These are phyloP conservation scores for Atta cephalotes DNA, from an alignment of 1,140 invertebrate genomes.

Conservation along the genomic window DNA sequence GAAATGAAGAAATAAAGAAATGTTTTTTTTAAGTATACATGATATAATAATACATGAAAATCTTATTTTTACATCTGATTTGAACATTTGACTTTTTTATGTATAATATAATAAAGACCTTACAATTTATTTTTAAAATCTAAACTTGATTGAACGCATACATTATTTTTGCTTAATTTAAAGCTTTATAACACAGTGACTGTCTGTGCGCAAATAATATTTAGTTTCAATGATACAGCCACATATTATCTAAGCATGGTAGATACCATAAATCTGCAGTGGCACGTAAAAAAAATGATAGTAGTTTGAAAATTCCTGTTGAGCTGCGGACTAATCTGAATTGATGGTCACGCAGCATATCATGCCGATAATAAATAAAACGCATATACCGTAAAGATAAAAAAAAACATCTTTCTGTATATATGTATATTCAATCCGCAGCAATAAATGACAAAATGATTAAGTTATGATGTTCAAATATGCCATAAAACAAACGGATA, in stretches of 20 bases:
- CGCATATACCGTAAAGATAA: slow-evolving; percentile 45
- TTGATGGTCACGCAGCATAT: slow-evolving; percentile 65
- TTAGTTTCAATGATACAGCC: neutral
- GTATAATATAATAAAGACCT: neutral
- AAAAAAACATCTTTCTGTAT: neutral
- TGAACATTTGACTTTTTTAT: too few species aligned
- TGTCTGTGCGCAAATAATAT: slow-evolving; percentile 29
- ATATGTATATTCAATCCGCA: neutral
- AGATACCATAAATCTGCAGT: slow-evolving; percentile 36
- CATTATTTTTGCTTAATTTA: neutral
- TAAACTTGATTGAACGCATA: neutral
- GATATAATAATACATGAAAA: too few species aligned
- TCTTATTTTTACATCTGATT: too few species aligned
- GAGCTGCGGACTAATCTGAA: slow-evolving; percentile 69
- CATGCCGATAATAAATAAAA: slow-evolving; percentile 72
- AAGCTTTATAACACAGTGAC: too few species aligned
- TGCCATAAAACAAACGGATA: neutral
- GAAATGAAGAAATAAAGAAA: neutral
- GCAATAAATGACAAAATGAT: slow-evolving; percentile 28
- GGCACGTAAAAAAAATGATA: slow-evolving; percentile 65
- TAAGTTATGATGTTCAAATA: slow-evolving; percentile 56
- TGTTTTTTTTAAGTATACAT: neutral
- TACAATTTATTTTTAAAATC: neutral
- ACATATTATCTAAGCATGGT: slow-evolving; percentile 3
- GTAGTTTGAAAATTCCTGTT: slow-evolving; percentile 67